Base-by-base conservation (phyloP, 2,797 vertebrate genomes). In the Pyrrhura leucotis region DNA sequence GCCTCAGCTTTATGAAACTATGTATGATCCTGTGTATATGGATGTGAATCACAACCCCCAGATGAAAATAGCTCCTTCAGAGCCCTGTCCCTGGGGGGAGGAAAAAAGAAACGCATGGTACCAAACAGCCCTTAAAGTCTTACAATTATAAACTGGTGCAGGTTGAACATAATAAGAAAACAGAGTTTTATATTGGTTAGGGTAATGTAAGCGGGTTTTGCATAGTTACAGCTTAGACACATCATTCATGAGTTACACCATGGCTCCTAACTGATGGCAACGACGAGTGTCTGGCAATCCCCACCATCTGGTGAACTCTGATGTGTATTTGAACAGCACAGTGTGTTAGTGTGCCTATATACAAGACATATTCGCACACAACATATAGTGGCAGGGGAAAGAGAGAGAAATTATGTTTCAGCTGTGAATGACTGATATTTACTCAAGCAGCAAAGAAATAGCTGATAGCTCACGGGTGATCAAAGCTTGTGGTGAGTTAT, bases 221-320 rank as follows among this genome's bases (percentile, higher is more conserved):
- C 56, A 58, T 58, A 58, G 56, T 58, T 58, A 58, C 44, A 74
- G 78, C 85, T 89, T 87, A 94, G 95, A 93, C 82, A 42, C 90
- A 89, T 96, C 95, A 91, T 94, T 94, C 94, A 95, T 89, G 93
- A 91, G 93, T 95, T 96, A 95, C 85, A 94, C 94, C 83, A 56
- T 85, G 93, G 87, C 88, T 95, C 90, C 78, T 76, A 95, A 94
- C 95, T 95, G 85, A 93, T 97, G 95, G 96, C 97, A 96, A 85
- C 91, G 66, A 93, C 62, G 83, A 92, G 94, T 92, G 88, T 95
- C 92, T 97, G 94, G 92, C 94, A 97, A 85, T 94, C 92, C 91
- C 93, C 85, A 90, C 95, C 95, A 94, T 96, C 95, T 96, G 96
- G 84, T 95, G 94, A 97, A 95, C 96, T 96, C 96, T 91, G 93